phyloP scores from a whole-genome alignment of 2,113 vertebrate genomes.

The Machaerirhynchus nigripectus region DNA sequence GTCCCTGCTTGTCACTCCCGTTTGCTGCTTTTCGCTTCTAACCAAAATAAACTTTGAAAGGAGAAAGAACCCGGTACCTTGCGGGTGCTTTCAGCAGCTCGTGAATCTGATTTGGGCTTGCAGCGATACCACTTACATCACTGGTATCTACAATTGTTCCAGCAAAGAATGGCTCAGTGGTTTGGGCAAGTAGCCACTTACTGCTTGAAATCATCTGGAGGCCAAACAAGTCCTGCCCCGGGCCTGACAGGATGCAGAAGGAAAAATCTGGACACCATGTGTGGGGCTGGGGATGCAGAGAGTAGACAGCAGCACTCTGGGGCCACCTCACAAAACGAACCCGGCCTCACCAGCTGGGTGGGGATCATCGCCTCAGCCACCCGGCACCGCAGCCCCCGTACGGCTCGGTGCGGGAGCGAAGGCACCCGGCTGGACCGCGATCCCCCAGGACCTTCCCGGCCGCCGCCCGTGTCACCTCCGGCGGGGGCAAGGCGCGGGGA shows the following conservation, averaged over 20 bases:
- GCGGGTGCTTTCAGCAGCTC: not conserved
- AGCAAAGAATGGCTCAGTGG: not conserved
- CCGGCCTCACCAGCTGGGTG: accelerated
- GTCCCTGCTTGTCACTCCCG: not conserved
- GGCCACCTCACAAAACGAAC: not conserved
- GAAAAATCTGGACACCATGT: not conserved
- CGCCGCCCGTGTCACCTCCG: accelerated
- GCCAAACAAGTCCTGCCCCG: not conserved
- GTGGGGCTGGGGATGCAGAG: not conserved
- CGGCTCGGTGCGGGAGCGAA: accelerated
- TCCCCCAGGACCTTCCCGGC: not conserved
- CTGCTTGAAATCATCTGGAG: not conserved
- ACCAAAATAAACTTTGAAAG: not conserved
- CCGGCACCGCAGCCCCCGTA: not conserved
- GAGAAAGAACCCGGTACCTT: not conserved
- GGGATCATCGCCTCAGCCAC: not conserved
- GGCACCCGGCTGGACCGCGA: not conserved
- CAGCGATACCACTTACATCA: not conserved
- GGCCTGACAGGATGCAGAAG: not conserved
- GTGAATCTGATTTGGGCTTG: not conserved
- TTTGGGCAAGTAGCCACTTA: not conserved
- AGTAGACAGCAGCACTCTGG: not conserved
- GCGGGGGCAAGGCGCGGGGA: not conserved
- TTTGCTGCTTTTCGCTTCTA: not conserved
- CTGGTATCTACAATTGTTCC: not conserved